phyloP scores from a whole-genome alignment of 1,140 invertebrate genomes.

The Pentalonia nigronervosa region DNA sequence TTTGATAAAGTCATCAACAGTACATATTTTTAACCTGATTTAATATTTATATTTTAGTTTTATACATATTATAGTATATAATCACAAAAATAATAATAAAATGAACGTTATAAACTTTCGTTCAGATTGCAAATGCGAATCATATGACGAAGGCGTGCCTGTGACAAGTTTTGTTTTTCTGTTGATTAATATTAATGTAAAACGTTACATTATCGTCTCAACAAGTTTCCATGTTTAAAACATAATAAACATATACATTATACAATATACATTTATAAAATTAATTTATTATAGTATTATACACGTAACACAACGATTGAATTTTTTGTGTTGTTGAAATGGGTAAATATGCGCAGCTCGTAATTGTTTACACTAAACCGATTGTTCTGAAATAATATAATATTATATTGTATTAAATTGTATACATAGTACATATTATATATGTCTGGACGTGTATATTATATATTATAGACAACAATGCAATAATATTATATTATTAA shows the following conservation, averaged over 20 bases:
- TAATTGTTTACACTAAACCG: neutral
- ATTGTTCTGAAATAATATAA: neutral
- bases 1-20: no score
- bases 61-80: neutral
- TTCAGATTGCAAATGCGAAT: neutral
- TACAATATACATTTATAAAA: no score
- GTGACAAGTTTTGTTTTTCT: slow-evolving; percentile 36
- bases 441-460: no score
- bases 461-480: neutral
- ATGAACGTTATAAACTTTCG: slow-evolving; percentile 1
- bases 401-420: neutral
- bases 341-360: neutral
- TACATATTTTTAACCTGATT: neutral
- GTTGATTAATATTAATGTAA: neutral
- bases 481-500: neutral
- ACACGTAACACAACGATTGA: neutral
- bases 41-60: neutral
- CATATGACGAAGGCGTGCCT: neutral
- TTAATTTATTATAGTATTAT: no score
- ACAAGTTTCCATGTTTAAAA: neutral
- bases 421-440: no score
- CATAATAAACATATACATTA: neutral
- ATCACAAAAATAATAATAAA: neutral
- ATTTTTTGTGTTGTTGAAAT: neutral
- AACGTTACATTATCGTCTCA: neutral